Evolutionary conservation across 2,113 vertebrate species (phyloP).

Genomic region (Ctenodactylus gundi): DNA sequence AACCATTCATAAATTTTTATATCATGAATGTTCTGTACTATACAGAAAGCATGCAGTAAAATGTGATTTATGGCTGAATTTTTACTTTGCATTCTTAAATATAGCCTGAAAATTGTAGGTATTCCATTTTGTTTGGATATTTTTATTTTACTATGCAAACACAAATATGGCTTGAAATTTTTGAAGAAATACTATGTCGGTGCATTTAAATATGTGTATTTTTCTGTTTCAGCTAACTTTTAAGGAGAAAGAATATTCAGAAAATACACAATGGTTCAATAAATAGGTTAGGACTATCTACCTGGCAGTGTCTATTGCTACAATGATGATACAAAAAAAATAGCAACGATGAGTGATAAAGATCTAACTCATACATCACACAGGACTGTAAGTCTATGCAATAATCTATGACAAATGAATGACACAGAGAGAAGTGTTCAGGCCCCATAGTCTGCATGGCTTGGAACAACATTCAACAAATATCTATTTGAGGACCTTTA

Average conservation of each 20-base stretch:
- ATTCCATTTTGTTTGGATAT: not conserved
- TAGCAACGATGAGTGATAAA: not conserved
- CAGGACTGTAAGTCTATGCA: not conserved
- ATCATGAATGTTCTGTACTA: not conserved
- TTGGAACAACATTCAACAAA: not conserved
- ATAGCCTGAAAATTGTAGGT: not conserved
- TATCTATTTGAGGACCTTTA: not conserved
- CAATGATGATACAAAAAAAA: not conserved
- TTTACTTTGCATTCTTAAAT: not conserved
- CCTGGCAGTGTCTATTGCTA: not conserved
- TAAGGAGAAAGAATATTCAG: not conserved
- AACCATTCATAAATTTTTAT: not conserved
- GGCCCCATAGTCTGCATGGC: not conserved
- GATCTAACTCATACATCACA: not conserved
- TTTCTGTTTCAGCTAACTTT: not conserved
- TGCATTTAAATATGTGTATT: not conserved
- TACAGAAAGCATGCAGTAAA: not conserved
- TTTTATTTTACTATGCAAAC: slow-evolving; percentile 11
- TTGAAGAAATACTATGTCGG: not conserved
- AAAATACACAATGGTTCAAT: not conserved
- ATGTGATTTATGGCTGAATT: not conserved
- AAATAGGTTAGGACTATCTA: not conserved
- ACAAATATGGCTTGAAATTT: not conserved
- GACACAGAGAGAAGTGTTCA: not conserved
- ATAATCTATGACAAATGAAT: not conserved